Evolutionary conservation across 2,113 vertebrate species (phyloP), one percentile per base, ranked within the genome.

Genomic region (Sinocyclocheilus anophthalmus): DNA sequence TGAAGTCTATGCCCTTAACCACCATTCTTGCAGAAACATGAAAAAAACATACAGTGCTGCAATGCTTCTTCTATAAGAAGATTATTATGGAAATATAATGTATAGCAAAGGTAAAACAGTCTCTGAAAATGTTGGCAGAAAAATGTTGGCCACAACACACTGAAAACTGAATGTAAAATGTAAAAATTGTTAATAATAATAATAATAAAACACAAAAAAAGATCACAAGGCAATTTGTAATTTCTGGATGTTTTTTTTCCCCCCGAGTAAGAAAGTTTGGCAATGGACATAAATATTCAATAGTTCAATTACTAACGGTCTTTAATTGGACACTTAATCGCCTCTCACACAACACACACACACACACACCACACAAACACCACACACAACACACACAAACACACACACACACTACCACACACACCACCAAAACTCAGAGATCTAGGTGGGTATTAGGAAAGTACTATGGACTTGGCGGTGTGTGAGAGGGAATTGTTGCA

Each of bases 401-500:
- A n/a, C n/a, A n/a, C n/a, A n/a, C n/a, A n/a, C n/a, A n/a, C n/a
- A n/a, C n/a, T n/a, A n/a, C n/a, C 65, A 24, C 83, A 37, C 63
- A 67, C 76, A 33, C 26, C 7, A n/a, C 53, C 57, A 63, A 84
- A 75, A n/a, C 45, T 53, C 45, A 73, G 24, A 84, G 55, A 50
- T 65, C 53, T 33, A 12, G 24, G 70, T 48, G 50, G 24, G 65
- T 80, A n/a, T 84, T 85, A 85, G 79, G 57, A 83, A 81, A n/a
- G n/a, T 86, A 86, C 18, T 86, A 18, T 80, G 57, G n/a, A 10
- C 63, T 83, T 83, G 81, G 26, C 30, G 61, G n/a, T 85, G 72
- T 83, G 81, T 81, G 53, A 65, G 87, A 83, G 88, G 88, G n/a
- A 84, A 79, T 20, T 65, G 78, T 79, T n/a, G n/a, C n/a, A n/a